These are phyloP conservation scores for Ectemnius continuus DNA, from an alignment of 2,888 invertebrate genomes.

Conservation along the genomic window DNA sequence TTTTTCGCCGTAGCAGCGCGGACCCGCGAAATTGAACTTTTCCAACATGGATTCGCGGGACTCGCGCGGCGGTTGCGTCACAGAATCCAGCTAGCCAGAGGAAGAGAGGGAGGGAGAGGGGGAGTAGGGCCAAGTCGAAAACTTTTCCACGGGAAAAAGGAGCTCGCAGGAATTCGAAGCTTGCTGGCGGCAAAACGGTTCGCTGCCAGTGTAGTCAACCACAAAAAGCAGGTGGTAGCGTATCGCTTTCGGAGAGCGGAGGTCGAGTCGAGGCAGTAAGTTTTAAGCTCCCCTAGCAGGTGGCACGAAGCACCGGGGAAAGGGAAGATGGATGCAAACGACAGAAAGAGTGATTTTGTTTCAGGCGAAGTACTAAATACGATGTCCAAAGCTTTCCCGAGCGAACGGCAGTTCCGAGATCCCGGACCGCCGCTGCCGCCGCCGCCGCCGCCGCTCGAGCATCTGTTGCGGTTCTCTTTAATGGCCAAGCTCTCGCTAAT, in stretches of 20 bases:
- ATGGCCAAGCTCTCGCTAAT: slow-evolving; percentile 57
- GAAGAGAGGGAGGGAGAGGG: no score
- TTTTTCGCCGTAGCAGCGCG: background rate
- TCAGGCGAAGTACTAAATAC: slow-evolving; percentile 23
- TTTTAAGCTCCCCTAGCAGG: slow-evolving; percentile 2
- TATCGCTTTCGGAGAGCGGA: slow-evolving; percentile 20
- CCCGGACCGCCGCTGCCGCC: slow-evolving; percentile 31
- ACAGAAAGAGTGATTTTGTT: slow-evolving; percentile 41
- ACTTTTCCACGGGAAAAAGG: background rate
- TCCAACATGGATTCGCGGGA: no score
- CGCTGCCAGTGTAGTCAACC: background rate
- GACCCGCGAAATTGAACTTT: no score
- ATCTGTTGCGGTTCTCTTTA: slow-evolving; percentile 65
- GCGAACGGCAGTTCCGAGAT: slow-evolving; percentile 35
- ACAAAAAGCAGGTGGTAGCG: slow-evolving; percentile 14
- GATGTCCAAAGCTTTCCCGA: slow-evolving; percentile 25
- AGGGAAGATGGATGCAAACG: slow-evolving; percentile 47
- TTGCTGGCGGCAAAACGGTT: slow-evolving; percentile 15
- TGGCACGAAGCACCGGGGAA: no score
- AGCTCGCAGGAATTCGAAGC: slow-evolving; percentile 15
- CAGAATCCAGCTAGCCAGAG: no score
- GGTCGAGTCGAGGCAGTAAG: slow-evolving; percentile 26
- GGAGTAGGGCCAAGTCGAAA: background rate
- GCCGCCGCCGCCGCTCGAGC: slow-evolving; percentile 44
- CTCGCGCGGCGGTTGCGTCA: background rate